Evolutionary conservation across 2,113 vertebrate genomes (phyloP).

Genomic region (Anhinga rufa): DNA sequence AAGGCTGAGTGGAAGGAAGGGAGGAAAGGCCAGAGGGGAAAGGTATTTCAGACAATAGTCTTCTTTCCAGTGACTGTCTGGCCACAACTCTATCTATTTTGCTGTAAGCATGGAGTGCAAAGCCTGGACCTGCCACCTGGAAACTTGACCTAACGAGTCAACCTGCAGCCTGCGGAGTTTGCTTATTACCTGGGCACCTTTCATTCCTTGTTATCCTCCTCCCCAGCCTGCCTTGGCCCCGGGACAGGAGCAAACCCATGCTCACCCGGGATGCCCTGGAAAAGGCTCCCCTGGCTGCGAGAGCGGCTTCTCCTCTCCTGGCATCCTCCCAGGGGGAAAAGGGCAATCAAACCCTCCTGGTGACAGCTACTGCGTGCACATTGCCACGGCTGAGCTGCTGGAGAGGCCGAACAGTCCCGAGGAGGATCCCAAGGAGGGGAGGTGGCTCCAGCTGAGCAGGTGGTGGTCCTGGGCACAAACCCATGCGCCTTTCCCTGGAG

Average conservation of each 20-base stretch:
- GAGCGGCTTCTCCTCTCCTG: not conserved
- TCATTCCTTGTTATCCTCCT: not conserved
- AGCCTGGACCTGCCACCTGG: not conserved
- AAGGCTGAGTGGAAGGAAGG: not conserved
- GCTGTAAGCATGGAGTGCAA: not conserved
- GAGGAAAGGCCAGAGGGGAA: not conserved
- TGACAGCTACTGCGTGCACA: fast-evolving
- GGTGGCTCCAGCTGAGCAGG: fast-evolving
- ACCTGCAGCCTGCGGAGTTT: not conserved
- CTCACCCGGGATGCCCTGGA: not conserved
- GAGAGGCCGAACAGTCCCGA: fast-evolving
- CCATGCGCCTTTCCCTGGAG: not conserved
- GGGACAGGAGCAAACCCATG: not conserved
- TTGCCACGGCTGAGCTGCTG: not conserved
- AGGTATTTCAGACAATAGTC: not conserved
- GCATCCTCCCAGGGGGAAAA: not conserved
- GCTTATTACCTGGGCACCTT: not conserved
- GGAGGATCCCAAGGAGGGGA: not conserved
- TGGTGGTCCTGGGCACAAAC: not conserved
- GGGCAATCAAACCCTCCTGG: not conserved
- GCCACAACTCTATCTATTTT: not conserved
- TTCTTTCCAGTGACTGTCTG: not conserved
- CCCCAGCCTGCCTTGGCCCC: not conserved
- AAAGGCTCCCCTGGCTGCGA: not conserved
- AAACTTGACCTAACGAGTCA: fast-evolving